Evolutionary conservation across 2,113 vertebrate genomes (phyloP).

Genomic region (Zapus hudsonius): DNA sequence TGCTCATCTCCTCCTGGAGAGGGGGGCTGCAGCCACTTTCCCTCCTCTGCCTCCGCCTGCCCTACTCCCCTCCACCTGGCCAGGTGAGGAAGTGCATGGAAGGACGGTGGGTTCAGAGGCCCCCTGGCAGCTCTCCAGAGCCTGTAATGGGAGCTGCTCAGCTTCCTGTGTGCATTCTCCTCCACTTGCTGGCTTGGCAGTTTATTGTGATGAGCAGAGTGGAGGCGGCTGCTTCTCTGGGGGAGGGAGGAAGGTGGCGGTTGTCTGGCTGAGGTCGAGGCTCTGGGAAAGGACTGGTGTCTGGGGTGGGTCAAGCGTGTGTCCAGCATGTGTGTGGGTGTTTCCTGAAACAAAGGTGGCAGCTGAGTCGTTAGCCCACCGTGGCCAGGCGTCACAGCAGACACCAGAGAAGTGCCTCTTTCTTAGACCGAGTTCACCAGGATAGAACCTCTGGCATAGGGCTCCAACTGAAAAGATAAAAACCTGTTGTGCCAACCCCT

Average conservation of each 20-base stretch:
- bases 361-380: neutral
- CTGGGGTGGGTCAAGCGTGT: neutral
- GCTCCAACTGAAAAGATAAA: accelerated
- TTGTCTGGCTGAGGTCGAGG: neutral
- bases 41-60: neutral
- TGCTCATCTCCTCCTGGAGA: neutral
- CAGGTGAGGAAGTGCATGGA: neutral
- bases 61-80: neutral
- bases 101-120: neutral
- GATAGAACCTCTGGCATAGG: neutral
- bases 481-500: accelerated
- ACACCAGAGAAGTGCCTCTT: neutral
- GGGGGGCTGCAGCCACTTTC: neutral
- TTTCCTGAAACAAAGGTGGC: neutral
- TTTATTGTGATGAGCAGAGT: constrained; percentile 39
- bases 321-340: neutral
- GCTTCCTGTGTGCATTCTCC: neutral
- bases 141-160: neutral
- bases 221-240: neutral
- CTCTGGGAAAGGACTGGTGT: neutral
- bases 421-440: neutral
- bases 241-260: neutral
- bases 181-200: constrained; percentile 31
- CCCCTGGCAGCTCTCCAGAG: constrained; percentile 1
- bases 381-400: neutral